These are phyloP conservation scores for Dasyurus viverrinus DNA, from an alignment of 2,113 vertebrate species.

Conservation along the genomic window DNA sequence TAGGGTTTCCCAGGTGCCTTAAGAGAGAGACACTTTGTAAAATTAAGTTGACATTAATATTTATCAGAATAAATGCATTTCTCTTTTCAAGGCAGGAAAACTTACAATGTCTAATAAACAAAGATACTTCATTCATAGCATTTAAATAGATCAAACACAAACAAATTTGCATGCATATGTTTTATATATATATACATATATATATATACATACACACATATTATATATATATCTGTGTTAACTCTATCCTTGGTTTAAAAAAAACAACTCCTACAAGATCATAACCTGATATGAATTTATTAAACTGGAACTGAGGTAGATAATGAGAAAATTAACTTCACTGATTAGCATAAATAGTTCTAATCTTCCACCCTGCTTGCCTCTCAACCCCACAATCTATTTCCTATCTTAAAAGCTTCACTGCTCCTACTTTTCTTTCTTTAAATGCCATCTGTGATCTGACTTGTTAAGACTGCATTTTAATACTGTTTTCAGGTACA, in stretches of 20 bases:
- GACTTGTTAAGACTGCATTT: conserved; percentile 57
- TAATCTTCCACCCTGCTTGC: conserved; percentile 48
- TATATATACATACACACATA: no score
- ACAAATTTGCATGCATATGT: conserved; percentile 42
- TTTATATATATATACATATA: no score
- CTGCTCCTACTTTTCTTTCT: conserved; percentile 48
- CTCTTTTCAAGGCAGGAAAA: conserved; percentile 58
- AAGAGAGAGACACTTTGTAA: conserved; percentile 47
- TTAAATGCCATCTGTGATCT: conserved; percentile 40
- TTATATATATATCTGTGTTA: not conserved
- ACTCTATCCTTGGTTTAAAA: conserved; percentile 50
- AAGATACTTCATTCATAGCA: conserved; percentile 36
- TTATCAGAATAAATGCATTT: conserved; percentile 62
- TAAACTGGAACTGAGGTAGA: conserved; percentile 34
- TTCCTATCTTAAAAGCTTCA: conserved; percentile 49
- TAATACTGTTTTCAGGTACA: conserved; percentile 63
- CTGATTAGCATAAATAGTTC: conserved; percentile 75
- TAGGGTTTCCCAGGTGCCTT: conserved; percentile 20
- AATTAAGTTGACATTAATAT: conserved; percentile 39
- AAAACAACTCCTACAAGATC: conserved; percentile 17
- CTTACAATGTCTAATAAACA: conserved; percentile 56
- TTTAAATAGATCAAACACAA: conserved; percentile 65
- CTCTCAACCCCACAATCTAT: conserved; percentile 31
- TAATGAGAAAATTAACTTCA: conserved; percentile 60
- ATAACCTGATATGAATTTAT: conserved; percentile 58